Evolutionary conservation across 2,888 invertebrate genomes (phyloP).

Genomic region (Melanophora roralis): DNA sequence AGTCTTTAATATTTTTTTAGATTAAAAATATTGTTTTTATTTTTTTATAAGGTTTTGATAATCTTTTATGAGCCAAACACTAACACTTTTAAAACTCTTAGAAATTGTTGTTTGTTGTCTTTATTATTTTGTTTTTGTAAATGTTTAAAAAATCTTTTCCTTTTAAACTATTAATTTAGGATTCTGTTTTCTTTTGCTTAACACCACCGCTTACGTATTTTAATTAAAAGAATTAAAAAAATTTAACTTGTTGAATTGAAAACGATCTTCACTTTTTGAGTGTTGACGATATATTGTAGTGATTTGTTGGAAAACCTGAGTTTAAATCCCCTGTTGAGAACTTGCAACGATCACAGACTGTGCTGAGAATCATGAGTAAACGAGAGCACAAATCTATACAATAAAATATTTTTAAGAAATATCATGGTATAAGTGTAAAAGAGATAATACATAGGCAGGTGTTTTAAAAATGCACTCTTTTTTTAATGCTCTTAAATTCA

Average conservation of each 20-base stretch:
- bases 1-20: too few relatives aligned
- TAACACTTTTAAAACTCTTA: too few relatives aligned
- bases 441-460: constrained; percentile 57
- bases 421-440: constrained; percentile 45
- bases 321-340: constrained; percentile 72
- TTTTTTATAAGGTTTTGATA: constrained; percentile 49
- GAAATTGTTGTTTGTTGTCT: constrained; percentile 45
- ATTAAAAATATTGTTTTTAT: constrained; percentile 8
- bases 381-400: constrained; percentile 33
- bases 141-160: background rate
- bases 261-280: constrained; percentile 74
- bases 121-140: background rate
- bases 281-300: constrained; percentile 77
- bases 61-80: constrained; percentile 67
- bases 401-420: constrained; percentile 1
- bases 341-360: constrained; percentile 4
- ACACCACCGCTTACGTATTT: constrained; percentile 49
- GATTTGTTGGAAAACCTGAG: constrained; percentile 75
- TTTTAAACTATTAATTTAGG: constrained; percentile 10
- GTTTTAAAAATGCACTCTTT: constrained; percentile 32
- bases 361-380: constrained; percentile 57
- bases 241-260: background rate
- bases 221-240: constrained; percentile 3
- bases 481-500: constrained; percentile 34
- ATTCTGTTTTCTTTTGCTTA: constrained; percentile 26